Evolutionary conservation across 35 echinoderm and acorn worm species (phyloP), one percentile per base, ranked within the genome.

Genomic region (Hemicentrotus pulcherrimus): DNA sequence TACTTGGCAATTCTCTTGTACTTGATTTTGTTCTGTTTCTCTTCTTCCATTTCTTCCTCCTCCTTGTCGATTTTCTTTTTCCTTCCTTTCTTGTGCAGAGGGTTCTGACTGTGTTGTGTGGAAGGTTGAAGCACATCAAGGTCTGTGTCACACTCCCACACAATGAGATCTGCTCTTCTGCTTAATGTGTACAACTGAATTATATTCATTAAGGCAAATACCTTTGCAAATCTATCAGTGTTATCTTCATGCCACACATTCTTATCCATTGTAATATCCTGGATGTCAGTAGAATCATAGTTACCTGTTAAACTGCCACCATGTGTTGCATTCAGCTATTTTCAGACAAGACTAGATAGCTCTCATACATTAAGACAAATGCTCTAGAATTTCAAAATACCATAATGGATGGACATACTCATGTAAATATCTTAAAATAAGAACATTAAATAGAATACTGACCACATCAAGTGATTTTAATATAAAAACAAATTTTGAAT

Each of bases 121-220:
- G 94, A 2, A 31, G 91, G 88, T 90, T 95, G 85, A 0, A 99
- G 58, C 47, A 98, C 97, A 46, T 97, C 95, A 19, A 99, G 94
- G 9, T 98, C 95, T 24, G 95, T 96, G 31, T 96, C 97, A 85
- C 98, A 96, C 46, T 99, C 97, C 98, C 98, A 99, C 35, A 95
- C 96, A 15, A 96, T 86, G 30, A 99, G 87, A 33, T 97, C 97
- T 47, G 96, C 97, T 94, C 95, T 91, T 32, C 95, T 90, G 70
- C 98, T 97, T 22, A 98, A 46, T 58, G 97, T 97, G 60, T 97
- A 99, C 52, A 98, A 48, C 98, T 99, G 94, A 59, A 94, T n/a
- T 89, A 50, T 15, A 30, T 6, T 13, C 45, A 28, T 90, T 4
- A 90, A 90, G 88, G 88, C 19, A 46, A 89, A 33, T 14, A 55